Percentiles rank a stretch among this genome's conserved stretches.
These are phyloP conservation scores for Ceratitis capitata DNA, from an alignment of 1,140 invertebrate genomes.

Conservation along the genomic window DNA sequence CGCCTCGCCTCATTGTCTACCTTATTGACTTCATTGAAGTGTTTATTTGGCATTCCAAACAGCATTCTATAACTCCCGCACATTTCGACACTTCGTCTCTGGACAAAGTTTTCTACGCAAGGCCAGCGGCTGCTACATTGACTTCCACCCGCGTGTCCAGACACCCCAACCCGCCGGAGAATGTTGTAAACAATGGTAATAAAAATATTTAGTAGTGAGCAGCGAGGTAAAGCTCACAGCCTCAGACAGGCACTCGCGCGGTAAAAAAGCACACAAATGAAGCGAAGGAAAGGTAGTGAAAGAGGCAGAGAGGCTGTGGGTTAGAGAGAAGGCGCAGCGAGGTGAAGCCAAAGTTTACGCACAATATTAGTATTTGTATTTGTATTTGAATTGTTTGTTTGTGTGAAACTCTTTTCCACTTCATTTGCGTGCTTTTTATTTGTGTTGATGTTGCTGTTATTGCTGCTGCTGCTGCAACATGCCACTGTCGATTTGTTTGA, in stretches of 20 bases:
- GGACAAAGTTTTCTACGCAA: conserved; percentile 16
- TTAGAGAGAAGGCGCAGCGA: too few relatives aligned
- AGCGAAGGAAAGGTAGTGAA: neutral
- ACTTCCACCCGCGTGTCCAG: too few relatives aligned
- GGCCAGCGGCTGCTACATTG: neutral
- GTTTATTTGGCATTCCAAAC: conserved; percentile 30
- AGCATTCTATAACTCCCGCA: conserved; percentile 9
- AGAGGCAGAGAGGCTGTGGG: neutral
- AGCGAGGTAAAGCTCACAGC: neutral
- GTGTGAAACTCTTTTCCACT: neutral
- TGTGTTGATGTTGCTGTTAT: neutral
- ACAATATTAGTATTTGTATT: neutral
- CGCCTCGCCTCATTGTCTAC: neutral
- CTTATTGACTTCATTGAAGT: conserved; percentile 7
- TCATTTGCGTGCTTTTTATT: neutral
- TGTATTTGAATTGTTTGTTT: neutral
- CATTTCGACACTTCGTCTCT: conserved; percentile 1
- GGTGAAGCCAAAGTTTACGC: neutral
- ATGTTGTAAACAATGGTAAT: conserved; percentile 27
- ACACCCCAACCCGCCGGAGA: neutral
- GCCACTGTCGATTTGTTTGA: neutral
- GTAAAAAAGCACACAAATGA: neutral
- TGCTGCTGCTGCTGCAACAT: conserved; percentile 2
- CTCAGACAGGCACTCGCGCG: neutral
- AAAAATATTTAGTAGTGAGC: conserved; percentile 24